Base-by-base conservation (phyloP, 2,113 vertebrate genomes). In the Lathamus discolor region DNA sequence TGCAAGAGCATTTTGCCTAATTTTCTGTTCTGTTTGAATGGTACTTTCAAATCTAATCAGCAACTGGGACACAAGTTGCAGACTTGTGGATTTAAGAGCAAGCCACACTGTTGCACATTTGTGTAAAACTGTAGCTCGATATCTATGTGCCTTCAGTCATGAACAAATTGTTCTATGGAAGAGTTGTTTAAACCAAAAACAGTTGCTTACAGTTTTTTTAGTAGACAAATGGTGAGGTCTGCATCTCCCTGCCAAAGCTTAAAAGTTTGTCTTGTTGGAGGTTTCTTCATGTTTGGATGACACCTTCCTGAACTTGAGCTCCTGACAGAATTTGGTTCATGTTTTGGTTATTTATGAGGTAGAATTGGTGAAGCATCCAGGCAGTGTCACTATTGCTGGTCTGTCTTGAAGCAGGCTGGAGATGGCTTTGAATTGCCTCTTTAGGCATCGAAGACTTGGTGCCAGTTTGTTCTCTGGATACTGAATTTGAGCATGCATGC, bases 21-120 rank as follows among this genome's bases (percentile, higher is more conserved):
- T 72, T 55, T 59, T 24, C 3, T 80, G 72, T 89, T 48, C 4
- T 0, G 17, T 89, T 74, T 55, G 44, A 51, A 14, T 24, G 9
- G 4, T 67, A 5, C 54, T 13, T 75, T 75, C 14, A 49, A 12
- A 39, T 48, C n/a, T 22, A 12, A 20, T 63, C 13, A 33, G 37
- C 0, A 0, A 17, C 33, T 70, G 55, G 37, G 39, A 43, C 18
- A 3, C 1, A 7, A 72, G 9, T 46, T 68, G 35, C 29, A 35
- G 31, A 5, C 17, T 10, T n/a, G 7, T 4, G 24, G 35, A 41
- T 68, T 13, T 64, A 49, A 41, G n/a, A 77, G n/a, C 17, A 39
- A 73, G 24, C 25, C 35, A 7, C 1, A 0, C 44, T 78, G 13
- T 33, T 54, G n/a, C 43, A 62, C 48, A 27, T 61, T 20, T 19